Conservation (phyloP, 2,888 invertebrate genomes). For the Trimorus sp. region DNA sequence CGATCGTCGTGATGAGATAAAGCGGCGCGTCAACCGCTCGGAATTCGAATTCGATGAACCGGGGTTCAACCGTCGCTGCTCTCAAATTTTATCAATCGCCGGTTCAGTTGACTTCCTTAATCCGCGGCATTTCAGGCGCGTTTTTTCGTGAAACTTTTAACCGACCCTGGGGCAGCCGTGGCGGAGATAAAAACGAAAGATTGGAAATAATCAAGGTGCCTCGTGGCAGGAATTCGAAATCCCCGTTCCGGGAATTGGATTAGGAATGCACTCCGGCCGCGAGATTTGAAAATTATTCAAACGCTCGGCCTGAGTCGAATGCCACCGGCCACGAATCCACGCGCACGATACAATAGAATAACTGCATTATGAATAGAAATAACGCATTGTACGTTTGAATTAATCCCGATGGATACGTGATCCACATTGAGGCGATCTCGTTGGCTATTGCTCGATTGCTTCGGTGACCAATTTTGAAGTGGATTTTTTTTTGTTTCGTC, state of each 20-base stretch:
- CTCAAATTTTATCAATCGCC: slow-evolving; percentile 33
- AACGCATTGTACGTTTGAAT: slow-evolving; percentile 50
- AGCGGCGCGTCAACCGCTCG: slow-evolving; percentile 62
- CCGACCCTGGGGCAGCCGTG: not conserved
- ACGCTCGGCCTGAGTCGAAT: slow-evolving; percentile 47
- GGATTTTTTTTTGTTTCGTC: too few species aligned
- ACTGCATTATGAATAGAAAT: slow-evolving; percentile 49
- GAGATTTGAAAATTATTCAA: slow-evolving; percentile 52
- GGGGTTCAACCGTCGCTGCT: slow-evolving; percentile 29
- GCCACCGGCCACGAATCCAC: slow-evolving; percentile 42
- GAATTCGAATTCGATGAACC: slow-evolving; percentile 56
- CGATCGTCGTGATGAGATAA: slow-evolving; percentile 79
- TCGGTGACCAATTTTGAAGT: not conserved
- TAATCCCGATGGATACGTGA: slow-evolving; percentile 36
- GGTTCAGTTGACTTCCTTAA: not conserved
- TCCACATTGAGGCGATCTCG: slow-evolving; percentile 33
- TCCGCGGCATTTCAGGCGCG: slow-evolving; percentile 4
- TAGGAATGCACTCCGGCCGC: slow-evolving; percentile 32
- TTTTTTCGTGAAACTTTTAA: slow-evolving; percentile 2
- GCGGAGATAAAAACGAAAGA: not conserved
- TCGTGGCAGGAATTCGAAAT: slow-evolving; percentile 18
- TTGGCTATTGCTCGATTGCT: slow-evolving; percentile 3
- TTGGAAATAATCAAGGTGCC: slow-evolving; percentile 19
- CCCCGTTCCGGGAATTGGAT: slow-evolving; percentile 33
- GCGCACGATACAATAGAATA: slow-evolving; percentile 50